A percentile compares a stretch with the other conserved stretches of the same genome.
These are phyloP conservation scores for Zaprionus tsacasi DNA, from an alignment of 1,140 invertebrate genomes.

Conservation along the genomic window DNA sequence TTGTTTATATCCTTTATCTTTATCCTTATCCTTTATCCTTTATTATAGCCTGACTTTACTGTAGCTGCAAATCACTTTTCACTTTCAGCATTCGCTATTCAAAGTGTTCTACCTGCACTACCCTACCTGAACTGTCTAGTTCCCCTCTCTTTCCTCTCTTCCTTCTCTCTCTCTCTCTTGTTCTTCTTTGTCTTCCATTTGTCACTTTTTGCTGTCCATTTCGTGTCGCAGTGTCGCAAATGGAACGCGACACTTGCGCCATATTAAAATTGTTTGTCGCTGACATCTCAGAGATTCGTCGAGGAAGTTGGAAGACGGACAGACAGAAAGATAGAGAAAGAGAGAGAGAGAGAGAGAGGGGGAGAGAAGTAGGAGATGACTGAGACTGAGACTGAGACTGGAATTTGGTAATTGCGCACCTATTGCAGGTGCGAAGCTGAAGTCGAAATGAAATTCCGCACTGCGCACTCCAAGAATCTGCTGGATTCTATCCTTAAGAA, in stretches of 20 bases:
- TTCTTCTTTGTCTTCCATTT: constrained; percentile 42
- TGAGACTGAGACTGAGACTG: constrained; percentile 20
- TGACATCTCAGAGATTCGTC: constrained; percentile 57
- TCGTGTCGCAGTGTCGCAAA: constrained; percentile 40
- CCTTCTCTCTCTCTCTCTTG: constrained; percentile 44
- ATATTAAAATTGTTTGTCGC: constrained; percentile 70
- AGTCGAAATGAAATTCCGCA: constrained; percentile 59
- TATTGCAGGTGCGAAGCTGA: constrained; percentile 38
- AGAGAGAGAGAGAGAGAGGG: neutral
- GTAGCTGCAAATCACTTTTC: neutral
- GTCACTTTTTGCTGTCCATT: constrained; percentile 67
- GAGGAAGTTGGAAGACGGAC: neutral
- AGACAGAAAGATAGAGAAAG: neutral
- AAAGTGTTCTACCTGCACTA: neutral
- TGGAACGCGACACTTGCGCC: constrained; percentile 54
- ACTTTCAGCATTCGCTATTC: constrained; percentile 3
- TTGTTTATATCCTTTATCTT: neutral
- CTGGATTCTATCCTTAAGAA: neutral
- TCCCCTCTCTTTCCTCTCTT: constrained; percentile 12
- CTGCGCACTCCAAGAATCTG: neutral
- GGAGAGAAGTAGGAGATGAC: neutral
- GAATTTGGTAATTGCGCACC: constrained; percentile 55
- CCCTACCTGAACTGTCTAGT: constrained; percentile 50
- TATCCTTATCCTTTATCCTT: too few species aligned
- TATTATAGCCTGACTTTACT: neutral